Evolutionary conservation across 2,113 vertebrate species (phyloP).

Genomic region (Aviceda subcristata): DNA sequence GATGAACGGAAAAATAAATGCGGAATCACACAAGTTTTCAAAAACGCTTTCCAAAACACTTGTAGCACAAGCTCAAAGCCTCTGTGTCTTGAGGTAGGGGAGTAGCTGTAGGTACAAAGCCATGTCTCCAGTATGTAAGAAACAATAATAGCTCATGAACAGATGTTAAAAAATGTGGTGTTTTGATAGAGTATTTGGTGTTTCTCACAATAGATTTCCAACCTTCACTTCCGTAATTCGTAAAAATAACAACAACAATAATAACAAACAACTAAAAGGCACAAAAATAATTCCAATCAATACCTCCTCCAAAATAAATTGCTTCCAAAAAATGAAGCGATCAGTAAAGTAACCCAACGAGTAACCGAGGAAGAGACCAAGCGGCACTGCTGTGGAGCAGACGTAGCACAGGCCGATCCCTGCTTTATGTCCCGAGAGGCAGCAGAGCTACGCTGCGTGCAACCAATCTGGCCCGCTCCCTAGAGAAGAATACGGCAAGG

Average conservation of each 20-base stretch:
- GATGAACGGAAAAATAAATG: neutral
- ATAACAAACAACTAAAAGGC: neutral
- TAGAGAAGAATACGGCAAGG: neutral
- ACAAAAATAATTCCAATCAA: neutral
- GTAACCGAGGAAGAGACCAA: neutral
- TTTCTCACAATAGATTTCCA: neutral
- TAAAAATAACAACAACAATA: neutral
- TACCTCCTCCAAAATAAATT: neutral
- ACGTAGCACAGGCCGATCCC: neutral
- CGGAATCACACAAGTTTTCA: neutral
- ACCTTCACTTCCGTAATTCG: neutral
- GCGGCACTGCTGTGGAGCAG: neutral
- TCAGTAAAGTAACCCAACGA: too few relatives aligned
- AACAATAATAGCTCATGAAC: neutral
- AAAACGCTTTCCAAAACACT: neutral
- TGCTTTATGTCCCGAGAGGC: neutral
- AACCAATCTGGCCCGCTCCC: neutral
- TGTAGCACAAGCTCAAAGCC: neutral
- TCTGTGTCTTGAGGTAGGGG: neutral
- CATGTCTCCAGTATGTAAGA: neutral
- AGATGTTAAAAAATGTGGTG: neutral
- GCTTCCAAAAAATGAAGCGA: neutral
- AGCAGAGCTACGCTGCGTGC: fast-evolving
- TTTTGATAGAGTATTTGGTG: neutral
- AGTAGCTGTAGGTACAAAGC: neutral